Conservation (phyloP, 2,797 vertebrate species). For the Neosilurus hyrtlii region DNA sequence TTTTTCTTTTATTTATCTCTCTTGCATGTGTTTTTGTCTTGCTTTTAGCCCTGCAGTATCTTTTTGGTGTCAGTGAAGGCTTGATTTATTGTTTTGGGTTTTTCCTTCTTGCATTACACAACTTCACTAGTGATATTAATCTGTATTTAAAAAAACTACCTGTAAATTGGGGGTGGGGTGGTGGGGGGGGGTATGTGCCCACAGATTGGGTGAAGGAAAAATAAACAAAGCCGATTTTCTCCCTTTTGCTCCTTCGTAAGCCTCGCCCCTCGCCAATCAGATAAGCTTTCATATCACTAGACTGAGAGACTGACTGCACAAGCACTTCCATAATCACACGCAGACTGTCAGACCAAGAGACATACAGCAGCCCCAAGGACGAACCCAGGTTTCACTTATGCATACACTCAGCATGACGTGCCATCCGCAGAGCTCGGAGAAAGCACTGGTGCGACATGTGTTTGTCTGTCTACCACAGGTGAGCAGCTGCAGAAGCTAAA, state of each 20-base stretch:
- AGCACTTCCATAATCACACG: not conserved
- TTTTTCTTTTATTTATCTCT: not conserved
- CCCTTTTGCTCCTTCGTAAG: conserved; percentile 4
- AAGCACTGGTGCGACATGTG: not conserved
- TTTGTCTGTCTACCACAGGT: conserved; percentile 39
- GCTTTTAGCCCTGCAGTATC: not conserved
- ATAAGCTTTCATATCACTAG: conserved; percentile 31
- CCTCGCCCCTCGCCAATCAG: conserved; percentile 41
- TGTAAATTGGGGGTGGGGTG: too few relatives aligned
- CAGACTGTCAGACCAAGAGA: not conserved
- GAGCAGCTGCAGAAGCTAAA: conserved; percentile 34
- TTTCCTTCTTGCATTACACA: not conserved
- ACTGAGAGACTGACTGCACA: not conserved
- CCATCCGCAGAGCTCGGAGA: not conserved
- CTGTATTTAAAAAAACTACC: not conserved
- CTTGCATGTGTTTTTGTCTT: not conserved
- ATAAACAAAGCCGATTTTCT: conserved; percentile 9
- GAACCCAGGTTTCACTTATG: conserved; percentile 23
- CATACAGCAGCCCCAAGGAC: not conserved
- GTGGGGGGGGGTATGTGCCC: not conserved
- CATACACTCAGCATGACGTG: conserved; percentile 25
- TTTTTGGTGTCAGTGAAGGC: not conserved
- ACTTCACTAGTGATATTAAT: not conserved
- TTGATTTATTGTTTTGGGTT: not conserved
- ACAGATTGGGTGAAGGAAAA: not conserved